Base-by-base conservation (phyloP, 2,113 vertebrate genomes). In the Tyrannus savana region DNA sequence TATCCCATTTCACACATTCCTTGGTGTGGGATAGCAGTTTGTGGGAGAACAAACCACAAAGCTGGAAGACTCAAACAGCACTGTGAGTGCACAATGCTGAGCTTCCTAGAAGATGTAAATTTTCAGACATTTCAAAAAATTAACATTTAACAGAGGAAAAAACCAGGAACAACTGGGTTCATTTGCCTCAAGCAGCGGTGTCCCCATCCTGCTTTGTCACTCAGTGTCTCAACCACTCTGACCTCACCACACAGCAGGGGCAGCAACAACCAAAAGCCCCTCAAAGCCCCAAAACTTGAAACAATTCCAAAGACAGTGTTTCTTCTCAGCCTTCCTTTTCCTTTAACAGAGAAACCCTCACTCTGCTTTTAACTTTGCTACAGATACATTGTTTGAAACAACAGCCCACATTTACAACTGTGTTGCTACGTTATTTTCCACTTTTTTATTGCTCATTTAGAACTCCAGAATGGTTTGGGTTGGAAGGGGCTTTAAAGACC, bases 1-100 rank as follows among this genome's bases (percentile, higher is more conserved):
- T 11, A 19, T 1, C 6, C 58, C 8, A 4, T 24, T 59, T 56
- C 30, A 41, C 31, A 42, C 8, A 27, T 13, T 24, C 28, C 30
- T 68, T 30, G 49, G 33, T 9, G 16, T 5, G 33, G 16, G 41
- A 9, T 14, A 64, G 33, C 2, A 58, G 3, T 35, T 10, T 46
- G 35, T 9, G 17, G 24, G 6, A 89, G 10, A 19, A 23, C 15
- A 39, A 39, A 30, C 14, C 33, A 25, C 7, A 16, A 2, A 17
- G 62, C 15, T 8, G 35, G 28, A 35, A 46, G 28, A 63, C 18
- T 68, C 42, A 60, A 72, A 67, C 0, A 12, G 35, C 27, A 14
- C 0, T 19, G n/a, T 0, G 4, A 60, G 14, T 1, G 14, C 49
- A 44, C 22, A 58, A 59, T 4, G 27, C n/a, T 13, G 31, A 42